Evolutionary conservation across 2,113 vertebrate species (phyloP).

Genomic region (Cyprinodon variegatus): DNA sequence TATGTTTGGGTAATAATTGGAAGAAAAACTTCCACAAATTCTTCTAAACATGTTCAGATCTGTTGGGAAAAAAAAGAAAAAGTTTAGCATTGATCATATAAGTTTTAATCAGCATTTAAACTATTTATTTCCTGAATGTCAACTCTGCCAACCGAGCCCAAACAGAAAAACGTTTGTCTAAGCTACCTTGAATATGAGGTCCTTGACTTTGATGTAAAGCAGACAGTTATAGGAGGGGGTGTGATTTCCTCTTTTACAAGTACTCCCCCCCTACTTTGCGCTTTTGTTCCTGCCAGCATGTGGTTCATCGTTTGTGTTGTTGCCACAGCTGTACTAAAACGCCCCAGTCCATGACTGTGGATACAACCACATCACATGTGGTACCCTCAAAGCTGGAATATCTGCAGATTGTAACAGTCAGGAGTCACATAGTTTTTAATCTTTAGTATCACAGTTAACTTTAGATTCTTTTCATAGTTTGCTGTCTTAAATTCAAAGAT

Average conservation of each 20-base stretch:
- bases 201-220: conserved; percentile 69
- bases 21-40: not conserved
- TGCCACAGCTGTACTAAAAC: conserved; percentile 67
- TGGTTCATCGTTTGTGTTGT: conserved; percentile 54
- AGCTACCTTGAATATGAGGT: conserved; percentile 41
- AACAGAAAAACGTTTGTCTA: conserved; percentile 40
- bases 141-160: conserved; percentile 6
- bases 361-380: conserved; percentile 9
- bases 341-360: conserved; percentile 9
- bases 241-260: conserved; percentile 67
- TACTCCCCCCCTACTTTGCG: conserved; percentile 37
- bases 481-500: not conserved
- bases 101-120: not conserved
- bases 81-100: not conserved
- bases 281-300: conserved; percentile 72
- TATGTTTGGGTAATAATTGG: not conserved
- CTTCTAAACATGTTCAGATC: not conserved
- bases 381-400: conserved; percentile 1
- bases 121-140: not conserved
- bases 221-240: conserved; percentile 43
- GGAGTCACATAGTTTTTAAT: not conserved
- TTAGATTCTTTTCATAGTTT: not conserved
- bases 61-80: not conserved
- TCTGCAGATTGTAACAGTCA: conserved; percentile 4
- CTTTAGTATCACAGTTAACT: not conserved